Base-by-base conservation (phyloP, 1,140 invertebrate genomes). In the Drosophila tsacasi region DNA sequence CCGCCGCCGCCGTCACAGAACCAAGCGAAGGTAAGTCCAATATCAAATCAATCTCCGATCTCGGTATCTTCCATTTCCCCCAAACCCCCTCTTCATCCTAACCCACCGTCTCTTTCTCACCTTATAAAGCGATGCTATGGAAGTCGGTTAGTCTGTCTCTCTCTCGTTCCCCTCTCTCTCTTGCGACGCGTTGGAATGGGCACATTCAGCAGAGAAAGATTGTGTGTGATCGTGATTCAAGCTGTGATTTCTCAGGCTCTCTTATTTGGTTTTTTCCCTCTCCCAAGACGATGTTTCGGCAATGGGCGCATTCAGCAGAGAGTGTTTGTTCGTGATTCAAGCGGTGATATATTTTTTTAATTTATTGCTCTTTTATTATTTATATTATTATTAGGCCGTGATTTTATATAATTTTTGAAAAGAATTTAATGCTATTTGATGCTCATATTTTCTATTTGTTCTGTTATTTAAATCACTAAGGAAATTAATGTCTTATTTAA, bases 1-100 rank as follows among this genome's bases (percentile, higher is more conserved):
- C 63, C 83, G 1, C 83, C 76, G 30, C 66, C 76, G 35, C 66
- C 81, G 8, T 58, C 67, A 9, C 85, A 69, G 25, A 83, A 80
- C 62, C 65, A 80, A 25, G 57, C 73, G 23, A 89, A 87, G 84
- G 84, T 87, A 71, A 87, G 84, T 78, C 39, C 35, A 47, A 66
- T 52, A 82, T 76, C 37, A 68, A 76, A 76, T 79, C 63, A 78
- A 79, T 72, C 55, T 35, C 15, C 7, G 19, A 59, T 39, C 15
- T 35, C 54, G 30, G 52, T 47, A 60, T 63, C 21, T 47, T 25
- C 32, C 55, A 35, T 55, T 30, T 35, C 8, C n/a, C 50, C 42
- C 23, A 23, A 42, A 13, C 42, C 2, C 9, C 23, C 21, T 40
- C 47, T 47, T 23, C 57, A 44, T 15, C 15, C 42, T 49, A 35